Evolutionary conservation across 2,113 vertebrate genomes (phyloP).

Genomic region (Myotis brandtii): DNA sequence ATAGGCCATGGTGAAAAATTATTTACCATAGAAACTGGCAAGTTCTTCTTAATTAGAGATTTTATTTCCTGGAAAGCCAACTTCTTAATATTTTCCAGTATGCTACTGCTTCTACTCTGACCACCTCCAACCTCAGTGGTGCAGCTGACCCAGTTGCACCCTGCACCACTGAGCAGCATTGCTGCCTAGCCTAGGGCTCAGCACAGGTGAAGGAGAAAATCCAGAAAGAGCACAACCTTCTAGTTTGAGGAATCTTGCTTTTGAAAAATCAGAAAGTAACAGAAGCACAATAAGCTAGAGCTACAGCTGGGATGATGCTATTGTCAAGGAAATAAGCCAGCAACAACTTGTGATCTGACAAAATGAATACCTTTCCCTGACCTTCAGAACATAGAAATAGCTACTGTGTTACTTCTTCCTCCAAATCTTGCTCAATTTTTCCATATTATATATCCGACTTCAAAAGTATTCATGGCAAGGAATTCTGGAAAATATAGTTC

Average conservation of each 20-base stretch:
- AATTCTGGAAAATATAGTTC: background rate
- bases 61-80: background rate
- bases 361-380: background rate
- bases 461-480: background rate
- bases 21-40: background rate
- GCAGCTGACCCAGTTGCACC: background rate
- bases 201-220: background rate
- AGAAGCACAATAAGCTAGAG: background rate
- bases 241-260: background rate
- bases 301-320: background rate
- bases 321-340: background rate
- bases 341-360: background rate
- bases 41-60: background rate
- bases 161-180: background rate
- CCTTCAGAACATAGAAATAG: background rate
- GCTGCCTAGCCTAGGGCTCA: background rate
- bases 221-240: background rate
- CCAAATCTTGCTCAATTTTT: background rate
- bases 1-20: background rate
- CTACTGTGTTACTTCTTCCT: background rate
- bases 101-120: background rate
- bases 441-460: background rate
- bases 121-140: too few relatives aligned
- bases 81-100: background rate
- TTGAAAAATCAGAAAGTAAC: conserved; percentile 19